Base-by-base conservation (phyloP, 2,113 vertebrate species). In the Ia io region DNA sequence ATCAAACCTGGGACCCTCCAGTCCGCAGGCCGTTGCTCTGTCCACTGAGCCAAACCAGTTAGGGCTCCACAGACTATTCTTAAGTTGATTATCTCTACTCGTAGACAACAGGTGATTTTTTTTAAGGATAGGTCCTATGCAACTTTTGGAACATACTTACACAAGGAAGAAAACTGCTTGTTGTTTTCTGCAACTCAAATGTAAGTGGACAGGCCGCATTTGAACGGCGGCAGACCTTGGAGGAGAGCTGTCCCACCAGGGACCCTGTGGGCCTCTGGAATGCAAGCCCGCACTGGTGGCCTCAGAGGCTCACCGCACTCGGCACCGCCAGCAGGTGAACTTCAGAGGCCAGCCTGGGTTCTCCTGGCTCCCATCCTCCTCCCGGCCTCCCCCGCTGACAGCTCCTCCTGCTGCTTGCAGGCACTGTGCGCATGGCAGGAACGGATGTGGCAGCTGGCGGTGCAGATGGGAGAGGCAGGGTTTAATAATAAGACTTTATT, bases 401-500 rank as follows among this genome's bases (percentile, higher is more conserved):
- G 77, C 61, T 35, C 91, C 59, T 94, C 70, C 80, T 77, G 40
- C 10, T 61, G 56, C 53, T 18, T 2, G 82, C 35, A 40, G 73
- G 37, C 40, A 32, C 63, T 16, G 37, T 2, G 32, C 47, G 16
- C 32, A 23, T 0, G 47, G 13, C 63, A 71, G 91, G 91, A 95
- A 86, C 74, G 84, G 9, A 7, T 35, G 9, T 35, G 88, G 83
- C 88, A 88, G 86, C 73, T 96, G 94, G 93, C n/a, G 25, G 11
- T 20, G 85, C 89, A 71, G 69, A 70, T 42, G 63, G 65, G 79
- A 95, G 76, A 56, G 84, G 80, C 90, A 76, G 73, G 76, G 56
- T 25, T 86, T 86, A 93, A 82, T 84, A 78, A 84, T 74, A 83
- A 71, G 18, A 53, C 49, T 69, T 80, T 76, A 63, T 96, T 77